Conservation (phyloP, 2,113 vertebrate genomes). For the Tupaia chinensis region DNA sequence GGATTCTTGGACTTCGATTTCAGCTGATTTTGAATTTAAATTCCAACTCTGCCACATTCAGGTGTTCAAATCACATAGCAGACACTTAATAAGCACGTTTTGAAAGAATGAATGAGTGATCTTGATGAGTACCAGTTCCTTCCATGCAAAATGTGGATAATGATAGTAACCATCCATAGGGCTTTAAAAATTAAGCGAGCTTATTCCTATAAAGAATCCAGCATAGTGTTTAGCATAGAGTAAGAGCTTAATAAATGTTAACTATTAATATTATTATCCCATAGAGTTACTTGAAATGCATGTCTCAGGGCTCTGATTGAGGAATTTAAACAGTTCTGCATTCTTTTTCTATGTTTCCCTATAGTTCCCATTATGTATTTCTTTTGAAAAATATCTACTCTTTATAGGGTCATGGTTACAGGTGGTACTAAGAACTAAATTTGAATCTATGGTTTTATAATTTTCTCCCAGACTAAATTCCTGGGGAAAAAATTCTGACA, state of each 20-base stretch:
- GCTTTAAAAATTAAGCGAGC: slow-evolving; percentile 1
- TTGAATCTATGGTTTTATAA: slow-evolving; percentile 22
- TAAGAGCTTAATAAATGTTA: not conserved
- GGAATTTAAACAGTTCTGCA: not conserved
- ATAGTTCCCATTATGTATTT: not conserved
- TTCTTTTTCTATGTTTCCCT: not conserved
- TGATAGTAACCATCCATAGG: not conserved
- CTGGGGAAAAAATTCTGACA: not conserved
- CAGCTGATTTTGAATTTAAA: slow-evolving; percentile 41
- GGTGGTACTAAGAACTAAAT: slow-evolving; percentile 13
- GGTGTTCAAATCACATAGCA: not conserved
- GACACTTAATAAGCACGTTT: not conserved
- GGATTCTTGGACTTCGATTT: slow-evolving; percentile 28
- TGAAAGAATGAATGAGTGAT: not conserved
- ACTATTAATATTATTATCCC: not conserved
- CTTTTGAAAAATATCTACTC: slow-evolving; percentile 31
- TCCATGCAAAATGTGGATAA: not conserved
- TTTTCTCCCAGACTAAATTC: slow-evolving; percentile 8
- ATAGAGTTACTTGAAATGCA: not conserved
- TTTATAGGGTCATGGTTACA: not conserved
- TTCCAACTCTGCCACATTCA: not conserved
- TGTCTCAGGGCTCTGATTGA: not conserved
- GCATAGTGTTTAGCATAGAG: not conserved
- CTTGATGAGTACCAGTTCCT: not conserved
- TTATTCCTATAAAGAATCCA: not conserved